These are phyloP conservation scores for Orientallactaga sibirica DNA, from an alignment of 2,797 vertebrate genomes.

Conservation along the genomic window DNA sequence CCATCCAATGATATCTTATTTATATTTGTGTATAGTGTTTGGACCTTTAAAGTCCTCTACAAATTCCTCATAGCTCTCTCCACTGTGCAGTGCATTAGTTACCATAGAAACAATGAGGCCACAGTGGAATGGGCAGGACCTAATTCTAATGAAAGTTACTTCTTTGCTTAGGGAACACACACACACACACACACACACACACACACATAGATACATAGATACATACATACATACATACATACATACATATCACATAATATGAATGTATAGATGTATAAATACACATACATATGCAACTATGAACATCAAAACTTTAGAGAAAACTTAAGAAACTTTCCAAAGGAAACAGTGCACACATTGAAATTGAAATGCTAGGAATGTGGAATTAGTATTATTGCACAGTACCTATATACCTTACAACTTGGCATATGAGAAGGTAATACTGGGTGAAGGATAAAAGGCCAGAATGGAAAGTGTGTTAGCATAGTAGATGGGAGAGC, in stretches of 20 bases:
- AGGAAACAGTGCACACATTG: neutral
- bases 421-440: neutral
- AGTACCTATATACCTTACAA: neutral
- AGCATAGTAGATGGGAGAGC: neutral
- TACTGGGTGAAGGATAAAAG: neutral
- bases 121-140: neutral
- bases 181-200: neutral
- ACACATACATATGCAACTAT: neutral
- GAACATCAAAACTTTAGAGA: constrained; percentile 18
- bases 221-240: neutral
- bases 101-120: constrained; percentile 62
- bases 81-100: constrained; percentile 63
- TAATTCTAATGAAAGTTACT: constrained; percentile 59
- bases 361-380: constrained; percentile 45
- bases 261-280: neutral
- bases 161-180: neutral
- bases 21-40: constrained; percentile 3
- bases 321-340: constrained; percentile 64
- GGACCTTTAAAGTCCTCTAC: constrained; percentile 37
- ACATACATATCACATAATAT: neutral
- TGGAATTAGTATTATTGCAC: neutral
- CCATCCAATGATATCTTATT: constrained; percentile 24
- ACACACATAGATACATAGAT: too few species aligned
- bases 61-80: constrained; percentile 14
- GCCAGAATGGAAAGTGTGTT: neutral